Conservation (phyloP, 2,888 invertebrate genomes). For the Dicycla oo region DNA sequence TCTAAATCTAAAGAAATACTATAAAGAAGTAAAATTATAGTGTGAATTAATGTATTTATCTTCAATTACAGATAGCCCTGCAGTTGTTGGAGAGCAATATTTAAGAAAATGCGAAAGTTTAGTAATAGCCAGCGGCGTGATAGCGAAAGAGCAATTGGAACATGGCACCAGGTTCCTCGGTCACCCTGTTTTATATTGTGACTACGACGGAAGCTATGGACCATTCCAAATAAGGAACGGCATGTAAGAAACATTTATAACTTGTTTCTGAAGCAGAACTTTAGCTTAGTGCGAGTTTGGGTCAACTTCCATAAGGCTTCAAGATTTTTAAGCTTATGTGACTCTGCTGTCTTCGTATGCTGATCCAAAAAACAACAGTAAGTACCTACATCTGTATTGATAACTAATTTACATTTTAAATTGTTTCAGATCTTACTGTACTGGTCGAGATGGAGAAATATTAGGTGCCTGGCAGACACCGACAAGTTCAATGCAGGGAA, state of each 20-base stretch:
- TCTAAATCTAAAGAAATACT: too few species aligned
- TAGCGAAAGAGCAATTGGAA: conserved; percentile 88
- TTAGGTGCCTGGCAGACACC: conserved; percentile 89
- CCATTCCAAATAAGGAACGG: conserved; percentile 88
- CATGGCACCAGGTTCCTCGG: conserved; percentile 91
- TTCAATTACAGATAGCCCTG: conserved; percentile 80
- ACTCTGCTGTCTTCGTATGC: background rate
- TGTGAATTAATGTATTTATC: conserved; percentile 4
- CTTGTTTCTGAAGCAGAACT: conserved; percentile 1
- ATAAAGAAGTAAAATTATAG: too few species aligned
- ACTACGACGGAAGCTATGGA: conserved; percentile 92
- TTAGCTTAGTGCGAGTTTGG: background rate
- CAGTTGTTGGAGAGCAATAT: conserved; percentile 89
- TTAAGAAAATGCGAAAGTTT: conserved; percentile 92
- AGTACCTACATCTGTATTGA: background rate
- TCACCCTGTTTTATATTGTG: conserved; percentile 89
- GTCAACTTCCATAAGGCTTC: background rate
- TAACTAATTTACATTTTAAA: conserved; percentile 1
- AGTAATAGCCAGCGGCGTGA: conserved; percentile 87
- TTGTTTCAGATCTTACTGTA: conserved; percentile 90
- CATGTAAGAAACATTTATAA: conserved; percentile 83
- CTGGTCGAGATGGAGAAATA: conserved; percentile 90
- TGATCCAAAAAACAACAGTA: background rate
- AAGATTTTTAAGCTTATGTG: background rate
- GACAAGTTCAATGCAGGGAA: conserved; percentile 76